Evolutionary conservation across 2,888 invertebrate genomes (phyloP), one percentile per base, ranked within the genome.

Genomic region (Drosophila mulleri): DNA sequence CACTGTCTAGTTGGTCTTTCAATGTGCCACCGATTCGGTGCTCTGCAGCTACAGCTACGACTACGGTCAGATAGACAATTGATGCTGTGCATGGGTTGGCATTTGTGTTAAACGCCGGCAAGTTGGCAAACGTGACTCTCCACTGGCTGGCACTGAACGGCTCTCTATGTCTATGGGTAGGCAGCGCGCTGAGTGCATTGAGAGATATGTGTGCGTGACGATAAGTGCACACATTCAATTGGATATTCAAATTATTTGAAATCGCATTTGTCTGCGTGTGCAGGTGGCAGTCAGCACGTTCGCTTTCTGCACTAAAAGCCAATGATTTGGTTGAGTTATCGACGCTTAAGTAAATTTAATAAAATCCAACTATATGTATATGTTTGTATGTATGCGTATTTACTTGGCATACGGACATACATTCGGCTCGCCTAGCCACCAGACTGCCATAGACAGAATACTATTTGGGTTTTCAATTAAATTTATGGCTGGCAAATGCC

Each of bases 151-250:
- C 7, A 1, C 42, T 50, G 56, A 48, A 60, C 60, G 20, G 48
- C 18, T 44, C 23, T 60, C 29, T n/a, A n/a, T n/a, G 39, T 12
- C n/a, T 11, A 26, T 62, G 12, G 41, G 5, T 62, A 16, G 48
- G 7, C 2, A 16, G 42, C 18, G 42, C 18, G 67, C 29, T 71
- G 29, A 56, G 45, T 29, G 44, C 37, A 52, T 39, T 53, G 45
- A 58, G 56, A 29, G 53, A 41, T 48, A 57, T 67, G 69, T 69
- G 54, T 59, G 67, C 63, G 74, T 67, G 73, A 67, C 62, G 80
- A 69, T 83, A 82, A 80, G 78, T 86, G 84, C 86, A 86, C 82
- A 88, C 86, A 86, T 86, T 83, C 87, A 82, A 82, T 83, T 88
- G 82, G 80, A 82, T 83, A 86, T 86, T 86, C 87, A 88, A 86